A percentile compares a stretch with the other conserved stretches of the same genome.
Evolutionary conservation across 1,140 invertebrate species (phyloP).

Genomic region (Drosophila ironensis): DNA sequence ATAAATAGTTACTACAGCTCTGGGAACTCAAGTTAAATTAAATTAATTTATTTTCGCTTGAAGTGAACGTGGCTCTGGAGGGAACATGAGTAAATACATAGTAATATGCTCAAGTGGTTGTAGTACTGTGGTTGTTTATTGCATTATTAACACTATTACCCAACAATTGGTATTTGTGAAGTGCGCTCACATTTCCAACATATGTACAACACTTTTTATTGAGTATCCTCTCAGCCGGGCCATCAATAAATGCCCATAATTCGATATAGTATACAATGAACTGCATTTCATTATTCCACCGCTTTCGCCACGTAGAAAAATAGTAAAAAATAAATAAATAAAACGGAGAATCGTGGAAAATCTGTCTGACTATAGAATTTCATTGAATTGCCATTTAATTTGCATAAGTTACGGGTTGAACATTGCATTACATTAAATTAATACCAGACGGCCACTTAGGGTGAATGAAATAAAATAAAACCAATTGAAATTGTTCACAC

Average conservation of each 20-base stretch:
- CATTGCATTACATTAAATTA: slow-evolving; percentile 51
- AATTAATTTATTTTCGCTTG: too few relatives aligned
- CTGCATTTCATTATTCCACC: slow-evolving; percentile 26
- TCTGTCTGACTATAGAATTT: slow-evolving; percentile 46
- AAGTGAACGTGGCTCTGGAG: too few relatives aligned
- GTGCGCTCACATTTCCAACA: not conserved
- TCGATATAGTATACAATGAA: slow-evolving; percentile 32
- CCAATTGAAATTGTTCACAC: slow-evolving; percentile 49
- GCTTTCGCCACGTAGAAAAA: slow-evolving; percentile 37
- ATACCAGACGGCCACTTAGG: slow-evolving; percentile 55
- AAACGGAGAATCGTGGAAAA: slow-evolving; percentile 12
- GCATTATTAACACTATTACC: slow-evolving; percentile 4
- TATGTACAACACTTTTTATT: slow-evolving; percentile 24
- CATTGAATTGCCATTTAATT: slow-evolving; percentile 52
- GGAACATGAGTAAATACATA: too few relatives aligned
- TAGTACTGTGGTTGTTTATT: not conserved
- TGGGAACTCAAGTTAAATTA: too few relatives aligned
- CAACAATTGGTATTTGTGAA: not conserved
- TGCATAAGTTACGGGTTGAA: slow-evolving; percentile 50
- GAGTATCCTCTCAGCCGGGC: not conserved
- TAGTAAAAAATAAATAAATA: slow-evolving; percentile 14
- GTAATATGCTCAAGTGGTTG: not conserved
- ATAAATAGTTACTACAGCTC: too few relatives aligned
- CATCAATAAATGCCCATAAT: slow-evolving; percentile 13
- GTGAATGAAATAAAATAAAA: slow-evolving; percentile 59